Evolutionary conservation across 1,140 invertebrate species (phyloP).

Genomic region (Euwallacea fornicatus): DNA sequence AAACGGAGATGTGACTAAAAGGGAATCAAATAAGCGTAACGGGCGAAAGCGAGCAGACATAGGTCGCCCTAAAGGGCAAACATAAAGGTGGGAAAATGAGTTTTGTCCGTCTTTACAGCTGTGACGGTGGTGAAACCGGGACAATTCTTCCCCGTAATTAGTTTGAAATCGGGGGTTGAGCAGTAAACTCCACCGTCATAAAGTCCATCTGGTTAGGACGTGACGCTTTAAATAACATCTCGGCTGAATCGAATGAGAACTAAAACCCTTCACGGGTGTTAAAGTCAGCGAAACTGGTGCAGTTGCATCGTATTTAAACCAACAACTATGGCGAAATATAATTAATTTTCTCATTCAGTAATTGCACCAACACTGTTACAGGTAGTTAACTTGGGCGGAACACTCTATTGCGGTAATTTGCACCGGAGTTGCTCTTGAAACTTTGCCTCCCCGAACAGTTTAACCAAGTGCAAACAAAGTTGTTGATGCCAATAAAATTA

Average conservation of each 20-base stretch:
- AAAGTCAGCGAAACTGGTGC: too few relatives aligned
- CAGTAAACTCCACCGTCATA: neutral
- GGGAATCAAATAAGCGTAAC: constrained; percentile 5
- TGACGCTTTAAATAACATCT: constrained; percentile 9
- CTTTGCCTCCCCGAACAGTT: constrained; percentile 15
- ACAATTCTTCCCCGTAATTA: constrained; percentile 14
- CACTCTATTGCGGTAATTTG: constrained; percentile 27
- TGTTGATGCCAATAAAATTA: constrained; percentile 12
- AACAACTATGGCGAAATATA: constrained; percentile 11
- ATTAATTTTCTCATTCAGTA: constrained; percentile 21
- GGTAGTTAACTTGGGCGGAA: constrained; percentile 22
- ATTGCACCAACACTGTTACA: constrained; percentile 16
- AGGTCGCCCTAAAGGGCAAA: constrained; percentile 4
- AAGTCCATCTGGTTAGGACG: constrained; percentile 6
- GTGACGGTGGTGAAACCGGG: constrained; percentile 4
- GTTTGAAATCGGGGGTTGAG: constrained; percentile 7
- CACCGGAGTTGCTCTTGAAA: constrained; percentile 20
- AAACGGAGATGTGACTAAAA: constrained; percentile 1
- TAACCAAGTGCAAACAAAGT: constrained; percentile 24
- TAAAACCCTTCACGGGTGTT: too few relatives aligned
- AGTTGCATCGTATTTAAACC: too few relatives aligned
- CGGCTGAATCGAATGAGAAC: too few relatives aligned
- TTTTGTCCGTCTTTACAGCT: constrained; percentile 12
- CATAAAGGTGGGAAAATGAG: constrained; percentile 7
- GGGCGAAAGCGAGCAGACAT: neutral